phyloP scores from a whole-genome alignment of 2,888 invertebrate species.

The Pecten maximus region DNA sequence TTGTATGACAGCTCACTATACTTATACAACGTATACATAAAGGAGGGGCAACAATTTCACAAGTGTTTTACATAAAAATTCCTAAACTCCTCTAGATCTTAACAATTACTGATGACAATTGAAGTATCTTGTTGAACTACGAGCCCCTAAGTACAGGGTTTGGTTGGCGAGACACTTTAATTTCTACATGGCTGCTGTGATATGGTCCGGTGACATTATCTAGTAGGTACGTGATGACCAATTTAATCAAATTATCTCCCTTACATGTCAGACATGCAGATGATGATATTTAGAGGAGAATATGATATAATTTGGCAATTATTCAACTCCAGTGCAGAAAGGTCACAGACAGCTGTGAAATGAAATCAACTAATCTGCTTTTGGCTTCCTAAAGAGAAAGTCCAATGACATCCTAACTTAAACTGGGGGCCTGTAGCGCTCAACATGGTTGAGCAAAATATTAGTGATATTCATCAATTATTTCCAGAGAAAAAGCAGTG shows the following conservation, averaged over 20 bases:
- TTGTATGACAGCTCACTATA: neutral
- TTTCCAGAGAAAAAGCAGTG: no score
- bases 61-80: neutral
- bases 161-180: neutral
- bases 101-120: neutral
- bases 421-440: no score
- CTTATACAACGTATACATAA: neutral
- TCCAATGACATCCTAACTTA: neutral
- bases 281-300: neutral
- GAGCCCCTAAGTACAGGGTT: neutral
- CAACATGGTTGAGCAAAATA: no score
- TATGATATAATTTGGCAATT: neutral
- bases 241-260: constrained; percentile 10
- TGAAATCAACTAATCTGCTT: neutral
- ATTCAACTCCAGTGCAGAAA: constrained; percentile 3
- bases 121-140: neutral
- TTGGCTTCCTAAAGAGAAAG: neutral
- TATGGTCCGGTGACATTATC: neutral
- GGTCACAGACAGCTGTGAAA: neutral
- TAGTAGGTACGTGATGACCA: neutral
- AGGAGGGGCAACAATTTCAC: neutral
- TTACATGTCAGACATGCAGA: neutral
- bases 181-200: neutral
- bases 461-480: no score
- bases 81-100: neutral